Conservation (phyloP, 2,797 vertebrate species). For the Rhinophrynus dorsalis region DNA sequence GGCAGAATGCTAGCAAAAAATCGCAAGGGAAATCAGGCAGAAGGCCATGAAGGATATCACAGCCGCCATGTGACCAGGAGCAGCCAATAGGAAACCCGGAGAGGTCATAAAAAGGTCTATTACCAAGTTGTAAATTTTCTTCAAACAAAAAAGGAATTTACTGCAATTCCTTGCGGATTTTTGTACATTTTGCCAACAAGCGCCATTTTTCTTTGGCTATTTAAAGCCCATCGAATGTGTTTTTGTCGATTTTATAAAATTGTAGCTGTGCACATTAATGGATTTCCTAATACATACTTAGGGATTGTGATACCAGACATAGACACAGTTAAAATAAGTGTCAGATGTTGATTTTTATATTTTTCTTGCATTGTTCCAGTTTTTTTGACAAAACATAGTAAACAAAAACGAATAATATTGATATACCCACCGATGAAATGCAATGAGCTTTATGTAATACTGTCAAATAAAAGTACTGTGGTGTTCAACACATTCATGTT, state of each 20-base stretch:
- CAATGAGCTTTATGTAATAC: no score
- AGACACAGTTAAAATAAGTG: no score
- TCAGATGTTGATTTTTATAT: no score
- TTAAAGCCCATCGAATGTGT: slow-evolving; percentile 25
- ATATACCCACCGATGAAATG: no score
- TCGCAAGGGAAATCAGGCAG: slow-evolving; percentile 96
- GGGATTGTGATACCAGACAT: no score
- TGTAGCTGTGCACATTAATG: not conserved
- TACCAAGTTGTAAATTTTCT: slow-evolving; percentile 99
- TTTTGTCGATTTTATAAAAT: slow-evolving; percentile 13
- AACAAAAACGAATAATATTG: no score
- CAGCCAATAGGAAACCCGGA: slow-evolving; percentile 96
- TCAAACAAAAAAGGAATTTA: slow-evolving; percentile 98
- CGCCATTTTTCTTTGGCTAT: slow-evolving; percentile 71
- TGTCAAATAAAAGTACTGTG: no score
- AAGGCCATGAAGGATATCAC: slow-evolving; percentile 94
- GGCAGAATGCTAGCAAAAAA: slow-evolving; percentile 88
- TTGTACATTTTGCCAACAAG: slow-evolving; percentile 83
- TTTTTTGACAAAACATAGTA: no score
- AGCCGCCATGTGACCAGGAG: slow-evolving; percentile 96
- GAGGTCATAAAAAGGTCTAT: slow-evolving; percentile 98
- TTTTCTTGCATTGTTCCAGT: no score
- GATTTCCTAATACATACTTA: no score
- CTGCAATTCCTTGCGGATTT: slow-evolving; percentile 89
- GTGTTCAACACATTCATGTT: no score